phyloP scores from a whole-genome alignment of 92 coral and sea anemone genomes.

The Phenganax subtilis region DNA sequence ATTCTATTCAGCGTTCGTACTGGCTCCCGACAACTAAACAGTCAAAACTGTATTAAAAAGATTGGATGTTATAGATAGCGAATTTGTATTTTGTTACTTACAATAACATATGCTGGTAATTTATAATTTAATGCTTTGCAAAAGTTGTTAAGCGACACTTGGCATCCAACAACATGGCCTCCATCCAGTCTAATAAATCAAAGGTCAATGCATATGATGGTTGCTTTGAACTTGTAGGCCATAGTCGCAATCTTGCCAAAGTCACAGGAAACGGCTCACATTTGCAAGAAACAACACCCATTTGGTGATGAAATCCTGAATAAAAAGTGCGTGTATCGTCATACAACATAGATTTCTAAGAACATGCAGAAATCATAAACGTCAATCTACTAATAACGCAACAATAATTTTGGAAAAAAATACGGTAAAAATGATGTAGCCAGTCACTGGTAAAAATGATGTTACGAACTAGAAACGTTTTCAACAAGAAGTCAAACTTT shows the following conservation, averaged over 20 bases:
- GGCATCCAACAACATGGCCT: slow-evolving; percentile 36
- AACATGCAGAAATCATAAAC: too few relatives aligned
- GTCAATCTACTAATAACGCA: too few relatives aligned
- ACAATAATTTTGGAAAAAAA: too few relatives aligned
- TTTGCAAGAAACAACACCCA: background rate
- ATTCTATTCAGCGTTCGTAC: too few relatives aligned
- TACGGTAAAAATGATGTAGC: too few relatives aligned
- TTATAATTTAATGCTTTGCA: slow-evolving; percentile 30
- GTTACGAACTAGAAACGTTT: too few relatives aligned
- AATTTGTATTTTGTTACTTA: background rate
- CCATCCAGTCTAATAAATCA: slow-evolving; percentile 28
- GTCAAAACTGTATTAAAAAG: too few relatives aligned
- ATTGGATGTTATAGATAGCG: background rate
- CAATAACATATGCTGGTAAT: slow-evolving; percentile 12
- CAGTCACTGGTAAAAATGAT: too few relatives aligned
- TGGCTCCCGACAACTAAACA: too few relatives aligned
- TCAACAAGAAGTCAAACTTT: too few relatives aligned
- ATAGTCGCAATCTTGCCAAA: slow-evolving; percentile 20
- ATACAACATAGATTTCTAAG: too few relatives aligned
- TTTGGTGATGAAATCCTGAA: background rate
- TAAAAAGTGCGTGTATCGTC: background rate
- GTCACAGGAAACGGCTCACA: slow-evolving; percentile 28
- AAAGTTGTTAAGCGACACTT: slow-evolving; percentile 28
- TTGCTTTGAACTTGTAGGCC: slow-evolving; percentile 32
- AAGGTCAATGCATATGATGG: slow-evolving; percentile 32